These are phyloP conservation scores for Drosophila diplacantha DNA, from an alignment of 2,888 invertebrate genomes.

Conservation along the genomic window DNA sequence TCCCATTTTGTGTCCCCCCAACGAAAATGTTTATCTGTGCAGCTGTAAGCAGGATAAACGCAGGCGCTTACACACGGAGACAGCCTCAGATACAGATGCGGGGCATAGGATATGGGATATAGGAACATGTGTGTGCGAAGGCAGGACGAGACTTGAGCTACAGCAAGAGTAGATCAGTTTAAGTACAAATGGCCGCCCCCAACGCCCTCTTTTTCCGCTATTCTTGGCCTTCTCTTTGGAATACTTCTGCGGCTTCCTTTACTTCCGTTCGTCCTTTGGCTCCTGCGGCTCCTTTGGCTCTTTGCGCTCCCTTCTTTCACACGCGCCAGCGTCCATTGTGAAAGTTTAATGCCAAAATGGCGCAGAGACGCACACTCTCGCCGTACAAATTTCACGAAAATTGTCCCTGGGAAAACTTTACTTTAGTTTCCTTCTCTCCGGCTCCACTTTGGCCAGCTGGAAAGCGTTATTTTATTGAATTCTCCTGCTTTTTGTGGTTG, in stretches of 20 bases:
- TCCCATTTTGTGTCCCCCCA: constrained; percentile 30
- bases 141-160: constrained; percentile 38
- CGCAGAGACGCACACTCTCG: constrained; percentile 17
- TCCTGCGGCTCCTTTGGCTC: not conserved
- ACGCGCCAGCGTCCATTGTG: constrained; percentile 58
- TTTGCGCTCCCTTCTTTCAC: constrained; percentile 29
- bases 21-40: constrained; percentile 64
- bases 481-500: constrained; percentile 25
- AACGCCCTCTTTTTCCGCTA: constrained; percentile 3
- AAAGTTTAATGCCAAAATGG: constrained; percentile 49
- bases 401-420: constrained; percentile 50
- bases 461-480: constrained; percentile 73
- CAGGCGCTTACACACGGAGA: constrained; percentile 32
- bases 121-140: not conserved
- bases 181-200: constrained; percentile 59
- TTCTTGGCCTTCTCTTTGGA: constrained; percentile 14
- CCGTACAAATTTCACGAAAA: constrained; percentile 60
- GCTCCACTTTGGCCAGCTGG: constrained; percentile 44
- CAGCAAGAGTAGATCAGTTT: constrained; percentile 64
- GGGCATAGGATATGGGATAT: constrained; percentile 3
- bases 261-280: constrained; percentile 23
- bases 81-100: constrained; percentile 20
- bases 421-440: constrained; percentile 43
- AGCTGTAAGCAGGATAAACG: constrained; percentile 61
- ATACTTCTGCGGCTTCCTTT: constrained; percentile 56